Evolutionary conservation across 1,140 invertebrate genomes (phyloP).

Genomic region (Hormaphis cornu): DNA sequence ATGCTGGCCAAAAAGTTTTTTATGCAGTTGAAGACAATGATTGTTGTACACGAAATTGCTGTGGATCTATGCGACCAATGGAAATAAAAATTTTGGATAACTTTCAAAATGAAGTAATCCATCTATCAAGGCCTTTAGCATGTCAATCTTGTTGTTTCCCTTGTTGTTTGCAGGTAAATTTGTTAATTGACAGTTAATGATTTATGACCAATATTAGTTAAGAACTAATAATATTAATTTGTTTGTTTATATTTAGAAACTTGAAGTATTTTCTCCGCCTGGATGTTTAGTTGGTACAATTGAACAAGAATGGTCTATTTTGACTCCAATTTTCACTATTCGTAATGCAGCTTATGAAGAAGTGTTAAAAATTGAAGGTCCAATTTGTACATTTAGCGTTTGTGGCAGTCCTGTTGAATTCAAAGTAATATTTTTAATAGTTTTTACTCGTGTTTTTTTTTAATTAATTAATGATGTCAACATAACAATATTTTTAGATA

Average conservation of each 20-base stretch:
- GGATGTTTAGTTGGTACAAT: slow-evolving; percentile 66
- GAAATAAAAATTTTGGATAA: slow-evolving; percentile 78
- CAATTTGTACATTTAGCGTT: slow-evolving; percentile 66
- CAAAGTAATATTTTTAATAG: slow-evolving; percentile 43
- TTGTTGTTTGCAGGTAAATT: slow-evolving; percentile 67
- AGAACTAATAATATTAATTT: neutral
- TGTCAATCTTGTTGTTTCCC: slow-evolving; percentile 72
- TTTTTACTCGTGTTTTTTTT: too few relatives aligned
- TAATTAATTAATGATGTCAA: too few relatives aligned
- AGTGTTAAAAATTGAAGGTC: slow-evolving; percentile 73
- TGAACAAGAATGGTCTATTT: slow-evolving; percentile 76
- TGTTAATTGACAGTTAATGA: neutral
- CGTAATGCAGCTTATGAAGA: slow-evolving; percentile 65
- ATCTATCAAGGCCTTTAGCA: slow-evolving; percentile 59
- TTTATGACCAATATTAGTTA: neutral
- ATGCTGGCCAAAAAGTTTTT: slow-evolving; percentile 68
- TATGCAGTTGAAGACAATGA: slow-evolving; percentile 75
- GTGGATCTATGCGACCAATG: slow-evolving; percentile 67
- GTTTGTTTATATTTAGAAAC: slow-evolving; percentile 42
- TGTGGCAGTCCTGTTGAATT: slow-evolving; percentile 71
- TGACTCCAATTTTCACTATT: slow-evolving; percentile 66
- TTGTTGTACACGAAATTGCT: slow-evolving; percentile 65
- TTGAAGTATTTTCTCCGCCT: slow-evolving; percentile 63
- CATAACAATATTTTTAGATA: slow-evolving; percentile 44
- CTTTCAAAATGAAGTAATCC: slow-evolving; percentile 62